Conservation (phyloP, 2,797 vertebrate genomes). For the Galagoides demidoff region DNA sequence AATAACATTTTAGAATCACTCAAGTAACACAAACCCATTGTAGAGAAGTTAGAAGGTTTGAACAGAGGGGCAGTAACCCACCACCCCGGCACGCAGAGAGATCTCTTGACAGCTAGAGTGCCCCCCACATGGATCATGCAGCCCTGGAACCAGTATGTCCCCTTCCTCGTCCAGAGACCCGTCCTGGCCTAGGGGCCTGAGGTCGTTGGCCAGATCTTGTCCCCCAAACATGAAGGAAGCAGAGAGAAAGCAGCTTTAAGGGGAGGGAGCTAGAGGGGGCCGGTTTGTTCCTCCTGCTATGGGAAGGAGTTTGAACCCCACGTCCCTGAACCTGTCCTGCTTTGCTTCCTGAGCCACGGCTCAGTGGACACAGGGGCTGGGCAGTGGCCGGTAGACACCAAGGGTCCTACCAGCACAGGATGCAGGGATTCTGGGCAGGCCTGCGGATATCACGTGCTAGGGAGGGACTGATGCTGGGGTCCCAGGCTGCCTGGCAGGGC, state of each 20-base stretch:
- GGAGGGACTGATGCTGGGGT: not conserved
- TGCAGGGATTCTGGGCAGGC: not conserved
- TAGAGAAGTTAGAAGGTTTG: not conserved
- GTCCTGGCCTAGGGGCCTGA: not conserved
- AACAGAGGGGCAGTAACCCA: too few relatives aligned
- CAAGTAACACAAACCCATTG: too few relatives aligned
- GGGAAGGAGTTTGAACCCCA: too few relatives aligned
- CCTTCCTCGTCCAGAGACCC: not conserved
- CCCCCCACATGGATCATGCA: rapidly evolving
- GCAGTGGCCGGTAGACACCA: not conserved
- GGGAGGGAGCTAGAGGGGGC: rapidly evolving
- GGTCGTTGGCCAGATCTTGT: not conserved
- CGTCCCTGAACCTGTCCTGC: not conserved
- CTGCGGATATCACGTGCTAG: not conserved
- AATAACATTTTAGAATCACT: not conserved
- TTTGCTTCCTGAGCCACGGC: not conserved
- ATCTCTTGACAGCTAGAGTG: not conserved
- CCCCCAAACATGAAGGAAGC: not conserved
- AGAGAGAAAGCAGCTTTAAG: not conserved
- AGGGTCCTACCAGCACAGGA: not conserved
- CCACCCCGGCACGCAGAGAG: too few relatives aligned
- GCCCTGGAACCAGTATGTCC: not conserved
- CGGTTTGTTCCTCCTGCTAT: not conserved
- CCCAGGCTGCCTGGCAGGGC: not conserved
- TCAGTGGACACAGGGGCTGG: not conserved